Evolutionary conservation across 1,140 invertebrate species (phyloP), one percentile per base, ranked within the genome.

Genomic region (Drosophila pandora): DNA sequence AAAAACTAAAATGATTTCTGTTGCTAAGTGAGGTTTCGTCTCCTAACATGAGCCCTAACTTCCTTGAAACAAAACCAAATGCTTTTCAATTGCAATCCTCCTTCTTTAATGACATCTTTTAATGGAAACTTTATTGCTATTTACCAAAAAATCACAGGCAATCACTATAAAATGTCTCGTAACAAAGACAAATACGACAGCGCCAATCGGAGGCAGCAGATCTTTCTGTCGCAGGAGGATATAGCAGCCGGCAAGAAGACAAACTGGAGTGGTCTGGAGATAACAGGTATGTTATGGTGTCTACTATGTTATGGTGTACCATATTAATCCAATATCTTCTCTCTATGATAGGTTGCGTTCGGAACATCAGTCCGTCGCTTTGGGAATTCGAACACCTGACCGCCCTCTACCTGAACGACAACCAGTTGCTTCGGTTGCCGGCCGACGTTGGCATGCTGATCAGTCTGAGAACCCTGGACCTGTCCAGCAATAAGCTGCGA

Each of bases 371-470:
- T 93, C 96, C 97, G 39, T 95, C 95, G 79, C 93, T 99, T 79
- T 99, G 97, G 95, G 95, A 96, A 90, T 94, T 98, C 90, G 95
- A 95, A 60, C 96, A 99, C 93, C 93, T 99, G 76, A 99, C 97
- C 49, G 96, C 96, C 75, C 93, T 99, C 78, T 99, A 98, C 94
- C 93, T 99, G 80, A 98, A 98, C 92, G 97, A 98, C 93, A 99
- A 99, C 93, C 95, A 95, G 90, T 93, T 99, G 76, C 94, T 96
- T 79, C 94, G 96, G 82, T 94, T 99, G 91, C 97, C 98, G 48
- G 92, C 96, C 32, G 97, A 99, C 90, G 98, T 99, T 76, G 95
- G 94, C 80, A 95, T 94, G 82, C 93, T 99, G 57, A 93, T 93
- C 71, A 96, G 97, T 92, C 93, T 99, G 67, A 95, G 95, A 76